These are phyloP conservation scores for Epinotia bilunana DNA, from an alignment of 2,888 invertebrate species.

Conservation along the genomic window DNA sequence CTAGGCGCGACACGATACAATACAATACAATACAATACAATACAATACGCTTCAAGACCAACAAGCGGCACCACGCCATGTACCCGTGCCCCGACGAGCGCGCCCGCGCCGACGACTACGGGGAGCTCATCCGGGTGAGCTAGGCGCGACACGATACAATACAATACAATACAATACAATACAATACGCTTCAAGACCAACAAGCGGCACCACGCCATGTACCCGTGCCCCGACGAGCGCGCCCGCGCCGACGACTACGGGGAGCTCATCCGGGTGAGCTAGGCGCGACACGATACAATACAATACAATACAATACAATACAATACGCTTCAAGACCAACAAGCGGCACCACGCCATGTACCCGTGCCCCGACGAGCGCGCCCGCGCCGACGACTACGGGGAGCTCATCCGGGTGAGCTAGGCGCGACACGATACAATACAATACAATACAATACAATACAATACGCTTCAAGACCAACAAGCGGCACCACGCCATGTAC, in stretches of 20 bases:
- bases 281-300: too few relatives aligned
- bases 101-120: slow-evolving; percentile 97
- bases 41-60: slow-evolving; percentile 84
- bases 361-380: slow-evolving; percentile 88
- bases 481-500: slow-evolving; percentile 1
- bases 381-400: slow-evolving; percentile 65
- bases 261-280: background rate
- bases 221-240: background rate
- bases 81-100: slow-evolving; percentile 97
- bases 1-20: too few relatives aligned
- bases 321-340: background rate
- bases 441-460: too few relatives aligned
- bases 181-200: background rate
- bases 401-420: background rate
- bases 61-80: slow-evolving; percentile 98
- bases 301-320: too few relatives aligned
- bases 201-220: slow-evolving; percentile 25
- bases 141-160: slow-evolving; percentile 31
- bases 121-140: slow-evolving; percentile 94
- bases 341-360: slow-evolving; percentile 74
- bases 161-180: too few relatives aligned
- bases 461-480: background rate
- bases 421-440: too few relatives aligned
- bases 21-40: too few relatives aligned
- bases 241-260: background rate